Evolutionary conservation across 2,797 vertebrate genomes (phyloP).

Genomic region (Naso thynnoides): DNA sequence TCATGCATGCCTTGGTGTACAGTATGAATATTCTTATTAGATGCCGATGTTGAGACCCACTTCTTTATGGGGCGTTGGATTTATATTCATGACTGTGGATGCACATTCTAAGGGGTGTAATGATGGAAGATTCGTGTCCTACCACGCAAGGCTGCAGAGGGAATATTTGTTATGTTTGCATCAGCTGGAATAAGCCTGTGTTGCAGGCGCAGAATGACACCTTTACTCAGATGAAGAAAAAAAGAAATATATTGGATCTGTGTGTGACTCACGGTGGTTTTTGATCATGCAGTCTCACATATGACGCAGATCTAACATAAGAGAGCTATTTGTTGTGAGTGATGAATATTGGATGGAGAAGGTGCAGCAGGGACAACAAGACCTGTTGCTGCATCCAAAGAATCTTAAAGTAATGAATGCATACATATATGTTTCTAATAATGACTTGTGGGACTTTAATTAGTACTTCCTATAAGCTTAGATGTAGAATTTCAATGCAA

Average conservation of each 20-base stretch:
- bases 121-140: slow-evolving; percentile 61
- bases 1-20: slow-evolving; percentile 63
- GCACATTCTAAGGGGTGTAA: slow-evolving; percentile 58
- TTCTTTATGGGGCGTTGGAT: slow-evolving; percentile 51
- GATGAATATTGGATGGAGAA: slow-evolving; percentile 37
- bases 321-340: slow-evolving; percentile 29
- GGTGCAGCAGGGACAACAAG: slow-evolving; percentile 12
- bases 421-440: neutral
- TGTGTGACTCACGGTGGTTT: slow-evolving; percentile 48
- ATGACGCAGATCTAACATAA: slow-evolving; percentile 42
- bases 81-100: slow-evolving; percentile 66
- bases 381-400: slow-evolving; percentile 21
- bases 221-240: slow-evolving; percentile 34
- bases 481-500: neutral
- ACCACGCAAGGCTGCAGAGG: slow-evolving; percentile 31
- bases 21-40: slow-evolving; percentile 70
- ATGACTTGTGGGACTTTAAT: slow-evolving; percentile 5
- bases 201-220: slow-evolving; percentile 47
- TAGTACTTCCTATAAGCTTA: slow-evolving; percentile 4
- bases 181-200: slow-evolving; percentile 60
- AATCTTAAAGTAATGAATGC: neutral
- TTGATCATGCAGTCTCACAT: slow-evolving; percentile 51
- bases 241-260: slow-evolving; percentile 38
- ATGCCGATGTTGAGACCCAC: slow-evolving; percentile 38
- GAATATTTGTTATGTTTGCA: slow-evolving; percentile 69